These are phyloP conservation scores for Mormyrus iriodes DNA, from an alignment of 2,113 vertebrate species.

Conservation along the genomic window DNA sequence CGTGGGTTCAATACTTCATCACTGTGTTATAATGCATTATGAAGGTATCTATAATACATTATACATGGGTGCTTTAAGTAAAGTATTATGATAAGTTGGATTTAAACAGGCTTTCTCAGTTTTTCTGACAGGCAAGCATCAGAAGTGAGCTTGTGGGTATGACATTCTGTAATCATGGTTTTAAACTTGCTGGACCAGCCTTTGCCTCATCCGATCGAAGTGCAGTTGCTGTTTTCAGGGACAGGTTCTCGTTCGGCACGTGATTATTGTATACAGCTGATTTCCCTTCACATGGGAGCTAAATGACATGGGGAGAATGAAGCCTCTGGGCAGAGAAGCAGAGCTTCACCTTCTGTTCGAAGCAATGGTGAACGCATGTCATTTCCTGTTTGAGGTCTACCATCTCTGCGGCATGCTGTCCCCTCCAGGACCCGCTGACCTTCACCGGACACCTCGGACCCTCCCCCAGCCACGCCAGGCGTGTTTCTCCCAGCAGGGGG, in stretches of 20 bases:
- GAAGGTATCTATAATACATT: too few species aligned
- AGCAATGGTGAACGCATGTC: not conserved
- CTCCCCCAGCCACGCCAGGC: conserved; percentile 15
- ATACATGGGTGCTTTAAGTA: not conserved
- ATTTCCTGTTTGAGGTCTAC: not conserved
- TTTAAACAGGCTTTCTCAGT: not conserved
- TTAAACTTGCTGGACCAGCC: not conserved
- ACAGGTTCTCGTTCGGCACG: not conserved
- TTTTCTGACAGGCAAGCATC: not conserved
- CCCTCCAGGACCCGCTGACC: conserved; percentile 33
- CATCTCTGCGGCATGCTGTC: not conserved
- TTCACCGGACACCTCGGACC: conserved; percentile 25
- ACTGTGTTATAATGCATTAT: not conserved
- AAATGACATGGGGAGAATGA: not conserved
- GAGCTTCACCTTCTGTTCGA: not conserved
- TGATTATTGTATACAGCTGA: not conserved
- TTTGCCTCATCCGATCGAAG: not conserved
- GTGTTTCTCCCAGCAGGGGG: not conserved
- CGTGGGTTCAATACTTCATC: not conserved
- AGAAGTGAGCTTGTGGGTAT: not conserved
- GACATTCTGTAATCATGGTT: not conserved
- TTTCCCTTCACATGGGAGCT: not conserved
- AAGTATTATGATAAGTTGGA: not conserved
- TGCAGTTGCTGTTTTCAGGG: not conserved
- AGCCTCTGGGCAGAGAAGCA: not conserved